Percentiles rank a stretch among this genome's conserved stretches.
Evolutionary conservation across 2,113 vertebrate genomes (phyloP).

Genomic region (Epinephelus lanceolatus): DNA sequence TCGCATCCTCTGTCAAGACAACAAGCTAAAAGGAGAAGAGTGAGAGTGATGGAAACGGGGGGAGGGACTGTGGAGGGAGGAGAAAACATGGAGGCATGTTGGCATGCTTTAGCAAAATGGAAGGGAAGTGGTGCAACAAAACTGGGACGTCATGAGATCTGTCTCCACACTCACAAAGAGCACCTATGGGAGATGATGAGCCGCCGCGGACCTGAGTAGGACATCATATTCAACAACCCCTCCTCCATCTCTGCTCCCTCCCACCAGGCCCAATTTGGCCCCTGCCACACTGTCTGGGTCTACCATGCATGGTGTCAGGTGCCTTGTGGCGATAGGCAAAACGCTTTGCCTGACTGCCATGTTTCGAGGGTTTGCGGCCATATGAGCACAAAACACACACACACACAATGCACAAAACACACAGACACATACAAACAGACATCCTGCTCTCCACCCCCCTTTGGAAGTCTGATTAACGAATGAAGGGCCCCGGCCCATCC

Average conservation of each 20-base stretch:
- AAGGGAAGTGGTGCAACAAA: constrained; percentile 23
- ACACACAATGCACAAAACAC: constrained; percentile 22
- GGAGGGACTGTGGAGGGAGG: constrained; percentile 23
- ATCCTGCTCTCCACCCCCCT: constrained; percentile 40
- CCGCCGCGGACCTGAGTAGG: not conserved
- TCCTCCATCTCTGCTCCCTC: constrained; percentile 35
- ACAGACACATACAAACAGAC: constrained; percentile 61
- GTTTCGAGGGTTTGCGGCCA: constrained; percentile 83
- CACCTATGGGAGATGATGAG: not conserved
- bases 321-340: constrained; percentile 87
- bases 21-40: constrained; percentile 74
- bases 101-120: constrained; percentile 21
- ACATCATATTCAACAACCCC: constrained; percentile 35
- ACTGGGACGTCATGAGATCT: constrained; percentile 10
- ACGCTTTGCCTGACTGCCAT: constrained; percentile 76
- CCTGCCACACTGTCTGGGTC: constrained; percentile 66
- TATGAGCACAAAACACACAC: constrained; percentile 56
- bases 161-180: not conserved
- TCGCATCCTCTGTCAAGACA: constrained; percentile 87
- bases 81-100: constrained; percentile 12
- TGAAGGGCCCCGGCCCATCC: constrained; percentile 74
- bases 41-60: constrained; percentile 63
- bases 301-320: constrained; percentile 86
- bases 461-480: constrained; percentile 84
- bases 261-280: constrained; percentile 59